Percentiles rank a stretch among this genome's conserved stretches.
These are phyloP conservation scores for Gymnocephalus cernua DNA, from an alignment of 2,113 vertebrate species.

Conservation along the genomic window DNA sequence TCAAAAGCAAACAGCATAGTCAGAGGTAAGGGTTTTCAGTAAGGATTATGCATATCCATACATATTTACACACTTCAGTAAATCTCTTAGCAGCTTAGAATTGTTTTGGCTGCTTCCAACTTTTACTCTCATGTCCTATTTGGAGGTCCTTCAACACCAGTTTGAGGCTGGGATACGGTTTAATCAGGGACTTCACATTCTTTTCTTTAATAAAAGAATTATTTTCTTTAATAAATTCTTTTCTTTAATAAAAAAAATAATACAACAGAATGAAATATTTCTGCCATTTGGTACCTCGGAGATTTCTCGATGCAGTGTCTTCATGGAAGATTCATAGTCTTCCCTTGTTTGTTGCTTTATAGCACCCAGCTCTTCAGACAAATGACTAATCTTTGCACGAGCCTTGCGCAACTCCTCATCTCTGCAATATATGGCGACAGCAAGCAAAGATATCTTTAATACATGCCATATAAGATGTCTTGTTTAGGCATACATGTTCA, in stretches of 20 bases:
- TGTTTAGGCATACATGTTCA: neutral
- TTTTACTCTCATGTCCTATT: neutral
- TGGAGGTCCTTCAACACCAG: neutral
- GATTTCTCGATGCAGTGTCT: conserved; percentile 6
- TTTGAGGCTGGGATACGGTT: neutral
- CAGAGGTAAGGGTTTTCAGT: conserved; percentile 23
- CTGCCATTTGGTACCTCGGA: conserved; percentile 2
- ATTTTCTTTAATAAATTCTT: neutral
- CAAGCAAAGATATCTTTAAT: neutral
- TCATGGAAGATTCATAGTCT: conserved; percentile 15
- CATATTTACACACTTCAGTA: conserved; percentile 14
- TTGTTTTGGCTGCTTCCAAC: neutral
- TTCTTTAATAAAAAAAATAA: neutral
- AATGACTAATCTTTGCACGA: neutral
- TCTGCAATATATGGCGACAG: neutral
- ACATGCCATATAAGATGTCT: neutral
- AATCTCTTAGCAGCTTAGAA: conserved; percentile 15
- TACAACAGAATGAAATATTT: neutral
- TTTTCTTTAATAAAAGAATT: neutral
- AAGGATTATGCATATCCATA: conserved; percentile 15
- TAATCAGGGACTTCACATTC: neutral
- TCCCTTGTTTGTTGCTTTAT: neutral
- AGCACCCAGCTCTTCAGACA: neutral
- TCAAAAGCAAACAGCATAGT: conserved; percentile 14
- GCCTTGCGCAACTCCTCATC: conserved; percentile 18